These are phyloP conservation scores for Folsomia manolachei DNA, from an alignment of 2,888 invertebrate genomes.

Conservation along the genomic window DNA sequence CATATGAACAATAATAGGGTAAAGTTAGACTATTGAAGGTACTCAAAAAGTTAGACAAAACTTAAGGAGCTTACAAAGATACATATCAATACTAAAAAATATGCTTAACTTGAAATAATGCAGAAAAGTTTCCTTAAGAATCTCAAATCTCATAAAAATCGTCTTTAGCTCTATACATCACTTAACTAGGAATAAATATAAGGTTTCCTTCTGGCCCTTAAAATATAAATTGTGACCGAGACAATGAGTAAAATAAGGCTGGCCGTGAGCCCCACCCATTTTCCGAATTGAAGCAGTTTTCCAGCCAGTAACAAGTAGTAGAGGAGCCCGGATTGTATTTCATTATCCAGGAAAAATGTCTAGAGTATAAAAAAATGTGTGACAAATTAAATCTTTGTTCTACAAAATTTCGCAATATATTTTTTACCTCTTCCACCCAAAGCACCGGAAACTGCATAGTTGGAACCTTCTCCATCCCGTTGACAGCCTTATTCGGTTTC, in stretches of 20 bases:
- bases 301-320: not conserved
- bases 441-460: constrained; percentile 33
- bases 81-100: too few species aligned
- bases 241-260: constrained; percentile 13
- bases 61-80: too few species aligned
- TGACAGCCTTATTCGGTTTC: constrained; percentile 23
- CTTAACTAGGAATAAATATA: constrained; percentile 11
- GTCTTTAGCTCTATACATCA: too few species aligned
- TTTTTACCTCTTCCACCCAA: constrained; percentile 38
- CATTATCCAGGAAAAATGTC: constrained; percentile 5
- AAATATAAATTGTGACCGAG: constrained; percentile 17
- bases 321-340: not conserved
- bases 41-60: too few species aligned
- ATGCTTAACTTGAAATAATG: too few species aligned
- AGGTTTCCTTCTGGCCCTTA: constrained; percentile 22
- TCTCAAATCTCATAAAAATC: too few species aligned
- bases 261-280: constrained; percentile 19
- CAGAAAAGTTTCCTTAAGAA: too few species aligned
- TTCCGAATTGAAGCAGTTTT: constrained; percentile 7
- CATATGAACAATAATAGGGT: too few species aligned
- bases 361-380: too few species aligned
- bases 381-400: too few species aligned
- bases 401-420: too few species aligned
- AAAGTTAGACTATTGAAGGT: too few species aligned
- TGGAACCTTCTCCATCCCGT: constrained; percentile 30